Evolutionary conservation across 1,140 invertebrate species (phyloP), one percentile per base, ranked within the genome.

Genomic region (Meteorus sp.): DNA sequence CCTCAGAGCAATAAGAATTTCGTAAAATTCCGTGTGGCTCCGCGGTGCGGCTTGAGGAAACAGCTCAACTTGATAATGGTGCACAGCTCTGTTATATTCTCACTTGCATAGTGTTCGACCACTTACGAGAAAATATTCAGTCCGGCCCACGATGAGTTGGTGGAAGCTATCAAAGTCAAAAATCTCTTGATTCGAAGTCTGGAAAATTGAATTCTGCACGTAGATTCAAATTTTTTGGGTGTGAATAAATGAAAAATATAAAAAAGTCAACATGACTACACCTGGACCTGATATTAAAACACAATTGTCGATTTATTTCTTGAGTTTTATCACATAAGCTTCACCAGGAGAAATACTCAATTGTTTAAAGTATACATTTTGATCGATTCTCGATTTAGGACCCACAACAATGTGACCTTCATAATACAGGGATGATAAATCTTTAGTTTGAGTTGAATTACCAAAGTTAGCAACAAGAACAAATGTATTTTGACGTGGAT

Each of bases 371-470:
- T 84, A 88, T 37, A 90, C 75, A 53, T 84, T 83, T 61, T 84
- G 78, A 44, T 84, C 81, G 54, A 84, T 67, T 62, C 84, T 81
- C 50, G 83, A 80, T 1, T 68, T 68, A 0, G 86, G 84, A 20
- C 84, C 84, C 27, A 88, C 83, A 29, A 91, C 80, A 15, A 89
- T 82, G n/a, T 83, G 81, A 2, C 90, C 90, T 45, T 88, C 88
- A 64, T 90, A 93, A 70, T 88, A 89, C 66, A 87, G 82, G 1
- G 83, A 83, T 0, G 89, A 89, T 8, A 92, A 80, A 77, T 92
- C 89, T 51, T 85, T 84, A 1, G 79, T 83, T 37, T 87, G 81
- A 7, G 77, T 77, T 2, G 68, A 67, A 8, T 70, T 77, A 0
- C 87, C 87, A 5, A 91, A 77, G 78, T 92, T 92, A 1, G 85